Evolutionary conservation across 2,797 vertebrate species (phyloP), one percentile per base, ranked within the genome.

Genomic region (Podargus strigoides): DNA sequence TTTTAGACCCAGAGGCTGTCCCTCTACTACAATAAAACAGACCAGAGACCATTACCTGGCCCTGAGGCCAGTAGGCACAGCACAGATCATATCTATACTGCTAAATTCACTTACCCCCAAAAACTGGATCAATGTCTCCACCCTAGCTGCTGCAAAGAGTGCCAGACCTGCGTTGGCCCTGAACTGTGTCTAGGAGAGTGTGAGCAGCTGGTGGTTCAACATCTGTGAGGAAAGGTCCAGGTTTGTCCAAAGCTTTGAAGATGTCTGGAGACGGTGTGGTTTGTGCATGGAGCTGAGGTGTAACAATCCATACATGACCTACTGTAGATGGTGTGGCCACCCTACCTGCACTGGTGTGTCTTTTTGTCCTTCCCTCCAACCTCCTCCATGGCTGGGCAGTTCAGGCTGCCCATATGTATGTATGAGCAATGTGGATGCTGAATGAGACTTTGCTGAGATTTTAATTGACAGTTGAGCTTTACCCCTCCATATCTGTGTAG

Each of bases 231-330:
- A 78, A 68, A 62, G 6, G 7, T 26, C n/a, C 24, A 30, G 53
- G 46, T 11, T 34, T 21, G 26, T 37, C 52, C 53, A 37, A 11
- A 26, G 32, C 30, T 60, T 90, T 72, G 80, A 81, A 81, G 27
- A 14, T 2, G 6, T 42, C 34, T 86, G 49, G 15, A 84, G 34
- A 81, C 15, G 1, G 0, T 14, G 23, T 32, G 60, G 18, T 47
- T 24, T 49, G 13, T 59, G 52, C 32, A 4, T 9, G 10, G 44
- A 68, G 53, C 42, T 42, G 41, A 78, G 42, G 27, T 56, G 30
- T 42, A 59, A 52, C 0, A 4, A 36, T 46, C 34, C 6, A 3
- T 14, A 14, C 0, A 0, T 5, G 24, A 55, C 4, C 60, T 49
- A 44, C 53, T 59, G 56, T 17, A 49, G 37, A 14, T 21, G 26